Base-by-base conservation (phyloP, 1,140 invertebrate species). In the Epicauta chinensis region DNA sequence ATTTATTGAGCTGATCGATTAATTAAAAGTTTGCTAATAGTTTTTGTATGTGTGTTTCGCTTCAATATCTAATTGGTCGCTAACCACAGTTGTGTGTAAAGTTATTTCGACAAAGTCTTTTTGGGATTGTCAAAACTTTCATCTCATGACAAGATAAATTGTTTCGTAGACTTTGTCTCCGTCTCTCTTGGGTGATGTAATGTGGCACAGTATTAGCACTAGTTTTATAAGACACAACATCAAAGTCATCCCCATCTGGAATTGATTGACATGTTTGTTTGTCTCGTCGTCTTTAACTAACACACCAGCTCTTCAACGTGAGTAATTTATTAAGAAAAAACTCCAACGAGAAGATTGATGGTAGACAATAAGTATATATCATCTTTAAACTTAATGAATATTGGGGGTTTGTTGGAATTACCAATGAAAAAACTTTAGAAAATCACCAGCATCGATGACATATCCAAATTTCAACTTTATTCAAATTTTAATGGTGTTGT, bases 201-300 rank as follows among this genome's bases (percentile, higher is more conserved):
- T 35, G 23, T 46, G 16, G n/a, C n/a, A 23, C 23, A 23, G 7
- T 23, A 23, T 23, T 7, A 23, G 23, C n/a, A n/a, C 23, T 23
- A 23, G 4, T 23, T 23, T 7, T 5, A 23, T 1, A 12, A 47
- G 35, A 53, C 34, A 38, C 42, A 53, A 53, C 45, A 48, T 48
- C 51, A 48, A 46, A 46, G 45, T 45, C 35, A 53, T 54, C 41
- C 52, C 40, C 44, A 48, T 43, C 46, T 49, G 46, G 39, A 38
- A 35, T 36, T 55, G 46, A 55, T 50, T 55, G 53, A 55, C 53
- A 55, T 55, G 41, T 55, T 49, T 55, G 45, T 55, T 23, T 50
- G 53, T 44, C 23, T 7, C 53, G 53, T 38, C 37, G 36, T 49
- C 48, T 55, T 55, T 45, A 39, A 45, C 30, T 14, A 32, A 30